These are phyloP conservation scores for Pionites leucogaster DNA, from an alignment of 2,113 vertebrate genomes.

Conservation along the genomic window DNA sequence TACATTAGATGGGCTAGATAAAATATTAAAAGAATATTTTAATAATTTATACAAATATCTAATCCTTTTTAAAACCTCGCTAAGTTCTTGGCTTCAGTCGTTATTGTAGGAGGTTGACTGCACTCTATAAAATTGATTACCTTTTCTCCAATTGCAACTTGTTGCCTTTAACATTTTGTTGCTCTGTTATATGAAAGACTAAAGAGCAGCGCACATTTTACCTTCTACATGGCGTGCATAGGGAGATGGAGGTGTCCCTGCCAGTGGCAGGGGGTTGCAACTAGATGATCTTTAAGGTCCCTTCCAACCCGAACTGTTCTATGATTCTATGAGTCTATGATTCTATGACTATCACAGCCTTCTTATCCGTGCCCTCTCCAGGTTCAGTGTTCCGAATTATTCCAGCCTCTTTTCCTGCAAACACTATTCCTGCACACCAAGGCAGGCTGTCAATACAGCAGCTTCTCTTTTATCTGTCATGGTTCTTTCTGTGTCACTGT, in stretches of 20 bases:
- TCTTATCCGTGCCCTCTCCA: not conserved
- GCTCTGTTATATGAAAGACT: not conserved
- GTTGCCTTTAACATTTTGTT: not conserved
- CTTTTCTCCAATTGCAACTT: not conserved
- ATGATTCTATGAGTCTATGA: not conserved
- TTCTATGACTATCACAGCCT: not conserved
- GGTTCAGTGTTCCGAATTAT: not conserved
- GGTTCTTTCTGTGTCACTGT: not conserved
- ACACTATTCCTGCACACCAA: not conserved
- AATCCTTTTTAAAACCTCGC: not conserved
- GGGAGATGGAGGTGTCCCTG: not conserved
- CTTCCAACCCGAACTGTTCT: not conserved
- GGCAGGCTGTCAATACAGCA: not conserved
- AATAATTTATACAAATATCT: not conserved
- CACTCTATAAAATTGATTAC: not conserved
- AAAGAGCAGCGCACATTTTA: not conserved
- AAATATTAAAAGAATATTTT: not conserved
- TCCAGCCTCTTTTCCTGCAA: not conserved
- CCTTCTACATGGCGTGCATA: not conserved
- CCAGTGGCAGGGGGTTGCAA: not conserved
- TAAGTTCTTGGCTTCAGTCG: not conserved
- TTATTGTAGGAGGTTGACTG: not conserved
- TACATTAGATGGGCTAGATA: not conserved
- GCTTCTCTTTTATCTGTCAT: not conserved
- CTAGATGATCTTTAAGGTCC: not conserved